Percentiles rank a stretch among this genome's conserved stretches.
Conservation (phyloP, 1,140 invertebrate species). For the Drosophila orosa region DNA sequence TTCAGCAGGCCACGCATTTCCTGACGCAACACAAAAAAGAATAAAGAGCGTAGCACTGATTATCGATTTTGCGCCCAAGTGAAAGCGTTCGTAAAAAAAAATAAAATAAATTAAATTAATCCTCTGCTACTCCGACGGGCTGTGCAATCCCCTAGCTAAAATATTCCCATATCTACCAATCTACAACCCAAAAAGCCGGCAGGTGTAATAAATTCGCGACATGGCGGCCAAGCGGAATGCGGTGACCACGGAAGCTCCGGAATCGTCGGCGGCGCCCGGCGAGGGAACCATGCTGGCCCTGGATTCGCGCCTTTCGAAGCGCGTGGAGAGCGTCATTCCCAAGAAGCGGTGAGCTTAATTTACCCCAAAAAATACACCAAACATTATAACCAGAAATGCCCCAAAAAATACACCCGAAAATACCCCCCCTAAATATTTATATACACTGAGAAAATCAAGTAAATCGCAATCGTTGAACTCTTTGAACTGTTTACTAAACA, state of each 20-base stretch:
- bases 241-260: constrained; percentile 60
- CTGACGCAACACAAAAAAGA: constrained; percentile 5
- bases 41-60: constrained; percentile 23
- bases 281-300: constrained; percentile 57
- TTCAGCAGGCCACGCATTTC: constrained; percentile 44
- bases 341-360: constrained; percentile 67
- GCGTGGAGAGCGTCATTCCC: constrained; percentile 76
- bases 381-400: not conserved
- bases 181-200: not conserved
- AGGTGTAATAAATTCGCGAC: constrained; percentile 5
- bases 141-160: constrained; percentile 39
- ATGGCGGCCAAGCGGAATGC: constrained; percentile 66
- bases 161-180: not conserved
- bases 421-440: not conserved
- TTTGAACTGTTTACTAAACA: no score
- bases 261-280: constrained; percentile 35
- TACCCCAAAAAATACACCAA: not conserved
- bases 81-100: not conserved
- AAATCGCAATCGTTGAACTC: not conserved
- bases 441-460: not conserved
- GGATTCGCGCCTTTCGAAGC: constrained; percentile 66
- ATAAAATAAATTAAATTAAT: constrained; percentile 9
- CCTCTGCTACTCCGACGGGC: constrained; percentile 18
- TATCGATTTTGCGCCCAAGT: constrained; percentile 58
- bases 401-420: not conserved